A percentile compares a stretch with the other conserved stretches of the same genome.
Evolutionary conservation across 2,888 invertebrate species (phyloP).

Genomic region (Agrotis clavis): DNA sequence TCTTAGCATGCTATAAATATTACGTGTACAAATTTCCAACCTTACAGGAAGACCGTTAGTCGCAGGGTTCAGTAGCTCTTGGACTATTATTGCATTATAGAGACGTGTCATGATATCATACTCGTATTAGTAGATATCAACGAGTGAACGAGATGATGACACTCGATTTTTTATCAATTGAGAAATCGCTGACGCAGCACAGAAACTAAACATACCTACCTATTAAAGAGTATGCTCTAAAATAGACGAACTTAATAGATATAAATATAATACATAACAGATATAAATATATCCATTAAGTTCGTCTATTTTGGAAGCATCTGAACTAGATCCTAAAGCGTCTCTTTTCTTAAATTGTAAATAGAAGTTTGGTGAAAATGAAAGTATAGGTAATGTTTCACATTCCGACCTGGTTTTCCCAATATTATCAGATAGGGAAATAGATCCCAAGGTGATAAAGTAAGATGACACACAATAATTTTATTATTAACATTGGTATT

Average conservation of each 20-base stretch:
- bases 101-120: constrained; percentile 46
- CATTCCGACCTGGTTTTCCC: not conserved
- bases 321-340: not conserved
- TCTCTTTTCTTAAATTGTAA: not conserved
- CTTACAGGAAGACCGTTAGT: too few relatives aligned
- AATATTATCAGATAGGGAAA: constrained; percentile 17
- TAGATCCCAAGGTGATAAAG: constrained; percentile 14
- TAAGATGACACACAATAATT: not conserved
- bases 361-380: too few relatives aligned
- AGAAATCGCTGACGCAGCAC: constrained; percentile 3
- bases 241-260: too few relatives aligned
- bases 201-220: not conserved
- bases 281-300: too few relatives aligned
- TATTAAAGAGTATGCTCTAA: not conserved
- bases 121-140: constrained; percentile 21
- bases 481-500: not conserved
- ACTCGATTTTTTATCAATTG: constrained; percentile 47
- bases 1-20: too few relatives aligned
- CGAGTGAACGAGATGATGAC: constrained; percentile 16
- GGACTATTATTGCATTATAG: constrained; percentile 34
- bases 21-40: too few relatives aligned
- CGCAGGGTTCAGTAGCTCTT: too few relatives aligned
- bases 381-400: not conserved
- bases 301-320: too few relatives aligned
- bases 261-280: too few relatives aligned